Percentiles rank a stretch among this genome's conserved stretches.
Evolutionary conservation across 2,888 invertebrate species (phyloP).

Genomic region (Caenorhabditis sulstoni): DNA sequence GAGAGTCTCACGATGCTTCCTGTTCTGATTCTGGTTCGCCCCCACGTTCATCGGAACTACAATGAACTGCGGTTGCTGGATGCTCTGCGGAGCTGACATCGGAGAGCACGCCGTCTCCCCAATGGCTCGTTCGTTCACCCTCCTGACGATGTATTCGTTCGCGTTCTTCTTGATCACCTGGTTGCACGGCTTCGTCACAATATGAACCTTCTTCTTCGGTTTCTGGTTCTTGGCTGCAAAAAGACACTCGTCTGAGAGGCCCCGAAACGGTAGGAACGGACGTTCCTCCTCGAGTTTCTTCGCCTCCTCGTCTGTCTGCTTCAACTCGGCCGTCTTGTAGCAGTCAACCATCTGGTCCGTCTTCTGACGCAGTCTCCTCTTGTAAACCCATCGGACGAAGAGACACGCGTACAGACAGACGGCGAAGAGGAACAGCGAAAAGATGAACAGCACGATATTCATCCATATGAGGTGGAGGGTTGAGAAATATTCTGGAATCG

Average conservation of each 20-base stretch:
- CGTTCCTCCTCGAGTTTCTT: slow-evolving; percentile 37
- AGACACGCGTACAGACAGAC: slow-evolving; percentile 52
- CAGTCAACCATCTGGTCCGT: slow-evolving; percentile 48
- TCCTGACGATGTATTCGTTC: slow-evolving; percentile 20
- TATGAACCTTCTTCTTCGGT: slow-evolving; percentile 27
- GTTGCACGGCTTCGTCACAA: slow-evolving; percentile 42
- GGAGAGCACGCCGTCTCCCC: slow-evolving; percentile 28
- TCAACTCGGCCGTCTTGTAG: slow-evolving; percentile 45
- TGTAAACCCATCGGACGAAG: slow-evolving; percentile 59
- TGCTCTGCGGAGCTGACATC: not conserved
- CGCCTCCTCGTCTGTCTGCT: slow-evolving; percentile 36
- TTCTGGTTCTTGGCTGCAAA: slow-evolving; percentile 30
- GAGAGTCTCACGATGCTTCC: not conserved
- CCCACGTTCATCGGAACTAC: slow-evolving; percentile 28
- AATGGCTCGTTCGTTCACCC: slow-evolving; percentile 28
- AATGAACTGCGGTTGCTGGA: slow-evolving; percentile 14
- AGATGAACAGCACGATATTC: slow-evolving; percentile 51
- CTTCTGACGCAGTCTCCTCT: slow-evolving; percentile 50
- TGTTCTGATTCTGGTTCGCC: slow-evolving; percentile 5
- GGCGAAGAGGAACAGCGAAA: slow-evolving; percentile 42
- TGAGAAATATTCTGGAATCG: slow-evolving; percentile 47
- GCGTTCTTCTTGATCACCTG: slow-evolving; percentile 20
- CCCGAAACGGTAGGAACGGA: slow-evolving; percentile 5
- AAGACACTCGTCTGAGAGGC: not conserved
- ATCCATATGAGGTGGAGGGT: slow-evolving; percentile 50